Conservation (phyloP, 2,113 vertebrate species). For the Stictonetta naevosa region DNA sequence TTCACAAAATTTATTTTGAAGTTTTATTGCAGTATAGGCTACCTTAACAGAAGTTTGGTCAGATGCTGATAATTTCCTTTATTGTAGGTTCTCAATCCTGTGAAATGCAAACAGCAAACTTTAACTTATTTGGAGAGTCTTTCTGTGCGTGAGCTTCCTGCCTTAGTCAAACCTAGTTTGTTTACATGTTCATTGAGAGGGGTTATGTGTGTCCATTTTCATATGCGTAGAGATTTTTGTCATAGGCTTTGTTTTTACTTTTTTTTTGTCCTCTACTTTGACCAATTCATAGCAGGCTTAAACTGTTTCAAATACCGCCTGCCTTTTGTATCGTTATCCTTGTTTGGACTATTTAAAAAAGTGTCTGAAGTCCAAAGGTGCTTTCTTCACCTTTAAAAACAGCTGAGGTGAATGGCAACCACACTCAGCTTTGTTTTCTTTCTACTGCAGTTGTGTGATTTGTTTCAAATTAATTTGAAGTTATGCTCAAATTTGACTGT, state of each 20-base stretch:
- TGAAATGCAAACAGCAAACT: neutral
- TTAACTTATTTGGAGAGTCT: neutral
- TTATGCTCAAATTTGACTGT: neutral
- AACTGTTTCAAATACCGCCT: neutral
- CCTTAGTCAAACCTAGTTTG: neutral
- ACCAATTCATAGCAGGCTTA: neutral
- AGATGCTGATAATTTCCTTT: neutral
- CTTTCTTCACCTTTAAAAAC: neutral
- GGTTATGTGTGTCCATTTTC: neutral
- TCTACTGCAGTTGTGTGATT: neutral
- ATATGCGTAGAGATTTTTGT: neutral
- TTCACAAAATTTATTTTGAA: neutral
- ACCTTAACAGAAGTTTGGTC: neutral
- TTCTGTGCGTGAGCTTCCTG: neutral
- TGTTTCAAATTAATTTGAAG: neutral
- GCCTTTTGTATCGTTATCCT: neutral
- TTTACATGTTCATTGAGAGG: fast-evolving
- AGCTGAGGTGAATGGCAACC: neutral
- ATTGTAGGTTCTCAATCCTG: neutral
- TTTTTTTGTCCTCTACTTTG: neutral
- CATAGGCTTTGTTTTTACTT: neutral
- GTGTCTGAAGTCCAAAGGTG: neutral
- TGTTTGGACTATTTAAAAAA: neutral
- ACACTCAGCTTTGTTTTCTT: neutral
- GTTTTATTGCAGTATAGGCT: neutral